These are phyloP conservation scores for Eurytemora carolleeae DNA, from an alignment of 1,140 invertebrate genomes.

Conservation along the genomic window DNA sequence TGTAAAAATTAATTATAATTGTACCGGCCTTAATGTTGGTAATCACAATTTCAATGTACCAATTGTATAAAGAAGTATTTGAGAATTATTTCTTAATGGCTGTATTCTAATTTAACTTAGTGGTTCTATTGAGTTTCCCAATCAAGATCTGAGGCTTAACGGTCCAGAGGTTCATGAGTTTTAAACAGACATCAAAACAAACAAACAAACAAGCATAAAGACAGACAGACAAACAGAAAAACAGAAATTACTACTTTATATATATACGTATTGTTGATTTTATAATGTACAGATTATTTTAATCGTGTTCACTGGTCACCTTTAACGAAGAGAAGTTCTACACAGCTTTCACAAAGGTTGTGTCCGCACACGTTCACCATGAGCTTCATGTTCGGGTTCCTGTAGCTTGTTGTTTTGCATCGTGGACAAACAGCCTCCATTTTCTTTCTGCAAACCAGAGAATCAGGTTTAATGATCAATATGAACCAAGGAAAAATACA, in stretches of 20 bases:
- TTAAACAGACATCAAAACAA: neutral
- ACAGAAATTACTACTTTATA: neutral
- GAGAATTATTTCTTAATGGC: too few relatives aligned
- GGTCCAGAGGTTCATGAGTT: neutral
- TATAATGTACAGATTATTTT: neutral
- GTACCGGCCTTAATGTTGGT: too few relatives aligned
- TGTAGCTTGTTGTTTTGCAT: slow-evolving; percentile 95
- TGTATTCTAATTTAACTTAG: too few relatives aligned
- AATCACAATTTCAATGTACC: too few relatives aligned
- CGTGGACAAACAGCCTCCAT: slow-evolving; percentile 71
- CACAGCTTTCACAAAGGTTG: slow-evolving; percentile 87
- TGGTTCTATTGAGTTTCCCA: too few relatives aligned
- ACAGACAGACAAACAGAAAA: neutral
- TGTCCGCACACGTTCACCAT: slow-evolving; percentile 98
- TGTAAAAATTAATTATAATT: too few relatives aligned
- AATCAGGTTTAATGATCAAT: too few relatives aligned
- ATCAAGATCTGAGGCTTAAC: neutral
- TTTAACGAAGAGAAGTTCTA: slow-evolving; percentile 82
- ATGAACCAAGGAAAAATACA: too few relatives aligned
- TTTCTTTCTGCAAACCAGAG: too few relatives aligned
- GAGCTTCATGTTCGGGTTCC: slow-evolving; percentile 87
- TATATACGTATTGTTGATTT: neutral
- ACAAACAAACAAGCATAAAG: neutral
- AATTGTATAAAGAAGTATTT: too few relatives aligned
- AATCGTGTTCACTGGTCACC: slow-evolving; percentile 33